Base-by-base conservation (phyloP, 2,888 invertebrate species). In the Rotaria magnacalcarata region DNA sequence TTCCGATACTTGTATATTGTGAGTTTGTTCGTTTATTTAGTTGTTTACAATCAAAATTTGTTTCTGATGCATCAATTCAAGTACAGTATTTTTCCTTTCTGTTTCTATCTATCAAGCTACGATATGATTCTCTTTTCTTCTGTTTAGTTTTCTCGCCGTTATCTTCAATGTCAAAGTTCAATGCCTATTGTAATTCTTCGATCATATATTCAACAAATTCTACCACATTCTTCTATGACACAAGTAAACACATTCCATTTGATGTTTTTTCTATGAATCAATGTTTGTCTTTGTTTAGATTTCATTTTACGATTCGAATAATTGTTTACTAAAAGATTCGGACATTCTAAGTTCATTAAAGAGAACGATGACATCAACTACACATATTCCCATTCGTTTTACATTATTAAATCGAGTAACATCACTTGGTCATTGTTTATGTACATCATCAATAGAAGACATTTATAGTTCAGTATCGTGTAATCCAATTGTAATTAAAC, bases 151-250 rank as follows among this genome's bases (percentile, higher is more conserved):
- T 34, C 67, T 67, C 67, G 67, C 4, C 67, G 67, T 67, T 67
- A 67, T 67, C 67, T 67, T 67, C 34, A 67, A 27, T 67, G 67
- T 67, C 67, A 67, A 27, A 34, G 67, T 67, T 67, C 67, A 67
- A 67, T 67, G 67, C 67, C 67, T 27, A 34, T 67, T 67, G 11
- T 16, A 4, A 67, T 67, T 67, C 67, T 67, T 34, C 67, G 67
- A 34, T 67, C 34, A 67, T 67, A 67, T 67, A 67, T 67, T 27
- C 34, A 67, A 67, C 67, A 34, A 27, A 34, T 67, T 67, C 14
- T 67, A 67, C 67, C 67, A 67, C 67, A 67, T 67, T 67, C 67
- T 34, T 34, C 67, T 11, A 67, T 67, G 34, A 67, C 67, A 67
- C 67, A 67, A 67, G 67, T 67, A 67, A 67, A 67, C 34, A 67